Percentiles rank a stretch among this genome's conserved stretches.
Evolutionary conservation across 2,113 vertebrate species (phyloP).

Genomic region (Hippocampus abdominalis): DNA sequence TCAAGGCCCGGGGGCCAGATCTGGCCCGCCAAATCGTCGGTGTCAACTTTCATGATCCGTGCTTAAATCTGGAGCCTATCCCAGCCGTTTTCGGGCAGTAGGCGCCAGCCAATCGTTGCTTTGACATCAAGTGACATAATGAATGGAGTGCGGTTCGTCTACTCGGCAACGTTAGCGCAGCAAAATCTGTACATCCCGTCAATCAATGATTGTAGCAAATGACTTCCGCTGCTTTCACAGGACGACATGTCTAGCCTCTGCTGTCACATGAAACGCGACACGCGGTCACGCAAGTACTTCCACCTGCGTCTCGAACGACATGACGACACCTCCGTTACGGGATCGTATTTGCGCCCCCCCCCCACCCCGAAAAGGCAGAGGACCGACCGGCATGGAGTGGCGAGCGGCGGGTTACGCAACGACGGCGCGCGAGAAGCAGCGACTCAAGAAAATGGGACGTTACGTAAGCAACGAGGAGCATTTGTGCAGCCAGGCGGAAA

Average conservation of each 20-base stretch:
- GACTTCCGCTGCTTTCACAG: too few species aligned
- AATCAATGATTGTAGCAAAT: too few species aligned
- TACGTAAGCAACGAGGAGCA: conserved; percentile 61
- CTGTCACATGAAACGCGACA: conserved; percentile 39
- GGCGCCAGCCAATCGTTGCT: neutral
- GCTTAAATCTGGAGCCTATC: too few species aligned
- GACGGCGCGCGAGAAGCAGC: conserved; percentile 38
- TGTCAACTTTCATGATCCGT: too few species aligned
- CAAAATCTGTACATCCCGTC: neutral
- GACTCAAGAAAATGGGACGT: conserved; percentile 60
- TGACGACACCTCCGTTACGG: conserved; percentile 45
- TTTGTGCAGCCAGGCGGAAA: conserved; percentile 62
- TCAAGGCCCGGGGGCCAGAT: too few species aligned
- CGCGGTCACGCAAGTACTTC: conserved; percentile 13
- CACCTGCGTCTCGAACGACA: conserved; percentile 38
- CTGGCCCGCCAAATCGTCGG: too few species aligned
- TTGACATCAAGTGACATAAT: neutral
- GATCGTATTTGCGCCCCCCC: conserved; percentile 51
- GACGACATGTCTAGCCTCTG: neutral
- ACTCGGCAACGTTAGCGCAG: neutral
- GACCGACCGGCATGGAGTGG: conserved; percentile 31
- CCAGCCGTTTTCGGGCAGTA: too few species aligned
- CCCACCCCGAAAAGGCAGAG: conserved; percentile 42
- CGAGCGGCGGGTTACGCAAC: conserved; percentile 59
- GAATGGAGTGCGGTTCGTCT: neutral